Conservation (phyloP, 2,888 invertebrate genomes). For the Uloborus plumipes region DNA sequence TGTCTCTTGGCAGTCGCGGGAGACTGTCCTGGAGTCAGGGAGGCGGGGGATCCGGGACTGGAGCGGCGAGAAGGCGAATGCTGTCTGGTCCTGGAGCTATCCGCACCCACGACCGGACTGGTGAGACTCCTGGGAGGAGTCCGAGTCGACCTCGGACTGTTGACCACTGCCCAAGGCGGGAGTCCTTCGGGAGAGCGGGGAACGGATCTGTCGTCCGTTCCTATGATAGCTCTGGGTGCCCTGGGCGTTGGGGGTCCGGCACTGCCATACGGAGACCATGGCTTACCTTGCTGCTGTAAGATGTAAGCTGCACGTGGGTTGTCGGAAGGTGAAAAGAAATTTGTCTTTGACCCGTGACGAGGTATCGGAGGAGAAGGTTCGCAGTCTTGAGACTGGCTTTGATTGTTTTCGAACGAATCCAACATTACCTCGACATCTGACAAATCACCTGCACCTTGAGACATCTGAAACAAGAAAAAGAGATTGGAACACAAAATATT, state of each 20-base stretch:
- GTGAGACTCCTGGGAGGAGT: conserved; percentile 62
- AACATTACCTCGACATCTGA: conserved; percentile 60
- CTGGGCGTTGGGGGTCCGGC: conserved; percentile 50
- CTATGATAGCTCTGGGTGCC: conserved; percentile 41
- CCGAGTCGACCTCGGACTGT: conserved; percentile 49
- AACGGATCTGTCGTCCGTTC: conserved; percentile 39
- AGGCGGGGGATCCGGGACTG: conserved; percentile 56
- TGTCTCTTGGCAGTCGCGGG: conserved; percentile 53
- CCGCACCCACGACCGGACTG: conserved; percentile 47
- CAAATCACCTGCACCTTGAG: conserved; percentile 53
- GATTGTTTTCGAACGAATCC: conserved; percentile 57
- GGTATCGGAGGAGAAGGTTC: conserved; percentile 66
- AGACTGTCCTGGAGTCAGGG: conserved; percentile 58
- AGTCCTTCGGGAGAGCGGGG: conserved; percentile 11
- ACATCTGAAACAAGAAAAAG: conserved; percentile 44
- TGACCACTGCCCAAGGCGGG: conserved; percentile 45
- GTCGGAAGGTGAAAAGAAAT: conserved; percentile 56
- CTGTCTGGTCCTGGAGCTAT: conserved; percentile 18
- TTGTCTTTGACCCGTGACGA: conserved; percentile 62
- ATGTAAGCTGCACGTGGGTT: conserved; percentile 22
- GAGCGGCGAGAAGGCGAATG: conserved; percentile 52
- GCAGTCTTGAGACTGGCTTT: conserved; percentile 66
- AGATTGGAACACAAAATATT: neutral
- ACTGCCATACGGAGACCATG: conserved; percentile 57
- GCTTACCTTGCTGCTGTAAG: conserved; percentile 43